Base-by-base conservation (phyloP, 2,888 invertebrate species). In the Hartigia nigra region DNA sequence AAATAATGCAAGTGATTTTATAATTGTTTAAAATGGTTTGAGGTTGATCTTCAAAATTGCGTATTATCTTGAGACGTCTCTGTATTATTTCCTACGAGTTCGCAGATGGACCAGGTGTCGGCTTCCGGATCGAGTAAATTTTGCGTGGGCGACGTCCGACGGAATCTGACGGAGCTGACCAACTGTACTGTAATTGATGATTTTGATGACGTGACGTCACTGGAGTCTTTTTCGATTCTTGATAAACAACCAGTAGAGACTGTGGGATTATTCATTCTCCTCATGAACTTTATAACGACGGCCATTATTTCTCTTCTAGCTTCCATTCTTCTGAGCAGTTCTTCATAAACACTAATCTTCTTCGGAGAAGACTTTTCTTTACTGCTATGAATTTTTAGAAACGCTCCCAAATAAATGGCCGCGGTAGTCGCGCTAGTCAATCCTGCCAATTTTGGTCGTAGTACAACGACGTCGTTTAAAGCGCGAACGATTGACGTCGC, bases 391-490 rank as follows among this genome's bases (percentile, higher is more conserved):
- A 92, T 89, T 90, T 95, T 95, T 76, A 95, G 88, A 88, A 92
- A 93, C 55, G 94, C 87, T 4, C 93, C 95, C 70, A 95, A 90
- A 81, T 92, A 92, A 75, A 95, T 87, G 0, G 93, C 89, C 0
- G 93, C 95, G 0, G 95, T 94, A 11, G 91, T 78, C 75, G 90
- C 83, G 69, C 92, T 88, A 81, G 91, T 90, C 34, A 95, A 90
- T 1, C 94, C 94, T 1, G 94, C 94, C 84, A 95, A 93, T 82
- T 95, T 93, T 0, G 95, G 95, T 80, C 95, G 92, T 31, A 92
- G 77, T 1, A 92, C 92, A 79, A 93, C 92, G 0, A 93, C 92
- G 70, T 92, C 91, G 79, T 93, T 93, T 78, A 95, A 92, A 1
- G 94, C 94, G 78, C 92, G 90, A 3, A 94, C 93, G 37, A 95